Evolutionary conservation across 2,888 invertebrate species (phyloP).

Genomic region (Spodoptera exigua): DNA sequence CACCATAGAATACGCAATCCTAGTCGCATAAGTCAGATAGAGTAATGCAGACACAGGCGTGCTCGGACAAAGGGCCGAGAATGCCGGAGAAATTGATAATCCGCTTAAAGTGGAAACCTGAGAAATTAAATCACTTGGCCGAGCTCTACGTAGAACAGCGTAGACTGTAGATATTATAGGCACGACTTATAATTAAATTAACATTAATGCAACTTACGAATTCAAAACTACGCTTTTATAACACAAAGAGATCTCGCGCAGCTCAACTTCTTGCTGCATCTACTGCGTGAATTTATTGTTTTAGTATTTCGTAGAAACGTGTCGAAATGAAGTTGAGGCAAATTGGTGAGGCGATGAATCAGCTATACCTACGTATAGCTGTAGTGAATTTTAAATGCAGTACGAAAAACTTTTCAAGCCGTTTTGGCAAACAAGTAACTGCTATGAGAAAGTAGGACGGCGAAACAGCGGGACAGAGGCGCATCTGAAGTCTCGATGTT

Average conservation of each 20-base stretch:
- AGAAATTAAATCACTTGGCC: constrained; percentile 13
- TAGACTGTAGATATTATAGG: background rate
- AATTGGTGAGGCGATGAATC: constrained; percentile 54
- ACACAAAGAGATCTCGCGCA: constrained; percentile 12
- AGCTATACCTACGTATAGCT: constrained; percentile 48
- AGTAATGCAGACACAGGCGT: constrained; percentile 3
- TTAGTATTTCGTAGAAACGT: constrained; percentile 40
- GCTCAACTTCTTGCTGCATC: constrained; percentile 38
- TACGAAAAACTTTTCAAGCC: constrained; percentile 62
- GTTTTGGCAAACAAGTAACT: constrained; percentile 69
- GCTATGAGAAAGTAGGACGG: constrained; percentile 56
- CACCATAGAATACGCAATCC: too few relatives aligned
- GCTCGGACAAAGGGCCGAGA: background rate
- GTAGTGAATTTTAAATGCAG: constrained; percentile 55
- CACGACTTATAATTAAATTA: constrained; percentile 8
- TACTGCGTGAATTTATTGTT: constrained; percentile 38
- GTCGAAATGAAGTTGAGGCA: constrained; percentile 46
- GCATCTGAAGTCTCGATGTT: constrained; percentile 28
- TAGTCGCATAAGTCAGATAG: background rate
- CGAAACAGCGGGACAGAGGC: constrained; percentile 29
- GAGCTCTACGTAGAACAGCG: background rate
- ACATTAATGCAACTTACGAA: background rate
- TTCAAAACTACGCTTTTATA: constrained; percentile 8
- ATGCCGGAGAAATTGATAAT: constrained; percentile 6
- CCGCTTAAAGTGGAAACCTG: constrained; percentile 18